Base-by-base conservation (phyloP, 2,888 invertebrate genomes). In the Aphrophora alni region DNA sequence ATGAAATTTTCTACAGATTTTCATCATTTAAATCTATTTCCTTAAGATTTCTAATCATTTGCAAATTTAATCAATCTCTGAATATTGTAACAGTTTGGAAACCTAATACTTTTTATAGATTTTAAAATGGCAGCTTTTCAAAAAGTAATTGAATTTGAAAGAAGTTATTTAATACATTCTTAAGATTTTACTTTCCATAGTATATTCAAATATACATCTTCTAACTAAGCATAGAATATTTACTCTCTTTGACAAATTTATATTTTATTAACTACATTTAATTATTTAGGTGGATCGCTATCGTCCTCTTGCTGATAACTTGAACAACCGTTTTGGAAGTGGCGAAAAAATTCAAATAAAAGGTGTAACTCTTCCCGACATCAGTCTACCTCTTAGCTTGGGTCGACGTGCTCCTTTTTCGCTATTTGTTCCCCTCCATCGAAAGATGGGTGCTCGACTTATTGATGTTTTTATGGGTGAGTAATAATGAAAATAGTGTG, bases 401-500 rank as follows among this genome's bases (percentile, higher is more conserved):
- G 89, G 90, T 2, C 91, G 92, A 83, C 90, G 92, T 25, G 92
- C 91, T 2, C 90, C 92, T 85, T 96, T 96, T 88, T 95, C 95
- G 0, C 89, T 95, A 24, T 96, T 96, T 86, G 90, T 94, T 81
- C 93, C 93, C 0, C 89, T 87, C 24, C 96, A 97, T 87, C 91
- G 93, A 71, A 89, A 90, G 76, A 92, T 95, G 87, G 95, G 96
- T 5, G 91, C 91, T 0, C 90, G 92, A 83, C 90, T 96, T 81
- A 93, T 95, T 77, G 90, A 93, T 77, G 89, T 92, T 27, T 92
- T 95, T 78, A 88, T 95, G 89, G 90, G 94, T 92, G 88, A 89
- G 87, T 87, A 70, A 17, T 17, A 17, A 14, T 44, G 10, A 14
- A 14, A 44, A 33, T 5, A 33, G 33, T 33, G n/a, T n/a, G n/a